Base-by-base conservation (phyloP, 2,888 invertebrate genomes). In the Digitonthophagus gazella region DNA sequence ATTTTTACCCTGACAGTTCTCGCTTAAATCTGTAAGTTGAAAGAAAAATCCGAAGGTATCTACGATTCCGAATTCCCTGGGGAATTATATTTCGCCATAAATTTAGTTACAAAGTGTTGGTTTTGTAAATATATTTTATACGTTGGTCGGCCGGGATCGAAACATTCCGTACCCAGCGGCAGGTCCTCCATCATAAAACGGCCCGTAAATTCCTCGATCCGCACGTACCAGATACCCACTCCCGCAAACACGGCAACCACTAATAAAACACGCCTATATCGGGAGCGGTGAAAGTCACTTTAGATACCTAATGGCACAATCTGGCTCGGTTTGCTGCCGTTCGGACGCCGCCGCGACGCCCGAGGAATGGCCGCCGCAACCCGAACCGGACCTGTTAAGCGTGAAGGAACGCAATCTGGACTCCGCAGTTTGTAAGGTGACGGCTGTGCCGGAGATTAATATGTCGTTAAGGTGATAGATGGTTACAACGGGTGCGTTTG, bases 391-490 rank as follows among this genome's bases (percentile, higher is more conserved):
- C 68, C 69, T 69, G 70, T 70, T 70, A 70, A 70, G 65, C 69
- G 70, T 70, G 69, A 68, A 72, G 67, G 70, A 70, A 72, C 70
- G 71, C 70, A 68, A 72, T 70, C 71, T 67, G 68, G 68, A 70
- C 67, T 70, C 58, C 67, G 67, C 68, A 68, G 70, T 72, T 72
- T 72, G 71, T 72, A 68, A 65, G 61, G 70, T 72, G 71, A 70
- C 68, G 68, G 70, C 65, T 72, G 71, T 70, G 68, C 67, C 65
- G 55, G 71, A 68, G 70, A 72, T 72, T 72, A 73, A 73, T 73
- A 70, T 69, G 67, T 68, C 71, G 67, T 67, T 69, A 69, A 67
- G 67, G 72, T 72, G 73, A 73, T 72, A 72, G 71, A 72, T 73
- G 69, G 71, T 69, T 67, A 67, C 57, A 61, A 18, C 67, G 55